phyloP scores from a whole-genome alignment of 1,140 invertebrate genomes.

The Lanistes nyassanus region DNA sequence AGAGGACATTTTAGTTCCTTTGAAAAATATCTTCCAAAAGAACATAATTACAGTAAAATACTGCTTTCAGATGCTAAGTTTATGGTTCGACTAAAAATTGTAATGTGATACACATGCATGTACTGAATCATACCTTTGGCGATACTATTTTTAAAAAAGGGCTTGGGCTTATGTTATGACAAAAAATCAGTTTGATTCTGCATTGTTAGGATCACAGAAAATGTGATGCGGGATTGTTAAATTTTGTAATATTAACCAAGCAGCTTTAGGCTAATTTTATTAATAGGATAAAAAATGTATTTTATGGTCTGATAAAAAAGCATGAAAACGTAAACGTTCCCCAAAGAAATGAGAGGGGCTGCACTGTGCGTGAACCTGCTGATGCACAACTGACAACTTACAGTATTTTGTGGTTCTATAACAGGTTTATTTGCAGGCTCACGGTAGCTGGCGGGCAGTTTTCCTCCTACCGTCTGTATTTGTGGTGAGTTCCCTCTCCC shows the following conservation, averaged over 20 bases:
- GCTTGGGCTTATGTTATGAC: too few species aligned
- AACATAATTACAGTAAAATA: not conserved
- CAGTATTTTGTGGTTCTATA: too few species aligned
- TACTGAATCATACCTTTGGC: not conserved
- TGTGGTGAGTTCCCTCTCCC: conserved; percentile 50
- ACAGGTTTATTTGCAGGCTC: conserved; percentile 66
- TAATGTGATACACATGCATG: not conserved
- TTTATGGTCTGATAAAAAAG: too few species aligned
- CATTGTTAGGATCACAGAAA: too few species aligned
- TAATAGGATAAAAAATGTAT: too few species aligned
- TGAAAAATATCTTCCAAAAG: not conserved
- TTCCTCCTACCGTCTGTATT: conserved; percentile 65
- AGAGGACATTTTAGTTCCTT: not conserved
- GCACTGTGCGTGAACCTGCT: not conserved
- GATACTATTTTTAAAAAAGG: not conserved
- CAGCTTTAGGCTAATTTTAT: too few species aligned
- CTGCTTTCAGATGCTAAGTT: not conserved
- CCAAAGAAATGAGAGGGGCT: too few species aligned
- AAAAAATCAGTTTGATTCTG: too few species aligned
- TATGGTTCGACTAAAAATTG: not conserved
- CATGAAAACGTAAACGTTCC: too few species aligned
- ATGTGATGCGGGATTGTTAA: not conserved
- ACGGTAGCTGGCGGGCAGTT: conserved; percentile 68
- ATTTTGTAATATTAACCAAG: not conserved
- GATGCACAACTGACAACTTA: too few species aligned